Evolutionary conservation across 2,797 vertebrate species (phyloP), one percentile per base, ranked within the genome.

Genomic region (Mus minutoides): DNA sequence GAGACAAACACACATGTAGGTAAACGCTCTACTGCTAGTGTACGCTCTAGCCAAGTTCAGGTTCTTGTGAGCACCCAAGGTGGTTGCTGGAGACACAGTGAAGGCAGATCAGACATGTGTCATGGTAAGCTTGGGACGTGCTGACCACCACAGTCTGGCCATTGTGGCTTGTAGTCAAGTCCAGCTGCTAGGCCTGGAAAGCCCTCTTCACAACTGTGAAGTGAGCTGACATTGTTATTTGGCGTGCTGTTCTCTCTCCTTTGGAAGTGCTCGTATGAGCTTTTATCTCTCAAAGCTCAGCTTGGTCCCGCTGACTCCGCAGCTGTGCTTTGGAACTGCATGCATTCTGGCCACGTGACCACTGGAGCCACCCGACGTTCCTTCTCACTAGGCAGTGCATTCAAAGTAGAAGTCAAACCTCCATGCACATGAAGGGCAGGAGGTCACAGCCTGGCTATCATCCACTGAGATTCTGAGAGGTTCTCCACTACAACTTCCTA

Each of bases 1-100:
- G 43, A n/a, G 52, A 52, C 19, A 14, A n/a, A 14, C 13, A 49
- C 46, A 6, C 8, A 1, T 14, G 31, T 16, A 29, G 64, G 62
- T 4, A 52, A 64, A 31, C 0, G 19, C 21, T 26, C 46, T 37
- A 9, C 34, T 1, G 1, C n/a, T 56, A 14, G 17, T 46, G 2
- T 2, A 56, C 22, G 29, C 52, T 19, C 49, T 40, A 13, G n/a
- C n/a, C 16, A 21, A 19, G 46, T 12, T 87, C n/a, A 69, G 9
- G 76, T 37, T 76, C 84, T 54, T 24, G 37, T 0, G 6, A 11
- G 10, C 3, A 19, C 26, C 76, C 40, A 3, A 62, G 73, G 22
- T 26, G 71, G 26, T 13, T 79, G 52, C 52, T 43, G 46, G 91
- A 88, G 71, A 1, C 11, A 34, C 14, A 75, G 79, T 13, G 54